Evolutionary conservation across 2,797 vertebrate species (phyloP), one percentile per base, ranked within the genome.

Genomic region (Gila robusta): DNA sequence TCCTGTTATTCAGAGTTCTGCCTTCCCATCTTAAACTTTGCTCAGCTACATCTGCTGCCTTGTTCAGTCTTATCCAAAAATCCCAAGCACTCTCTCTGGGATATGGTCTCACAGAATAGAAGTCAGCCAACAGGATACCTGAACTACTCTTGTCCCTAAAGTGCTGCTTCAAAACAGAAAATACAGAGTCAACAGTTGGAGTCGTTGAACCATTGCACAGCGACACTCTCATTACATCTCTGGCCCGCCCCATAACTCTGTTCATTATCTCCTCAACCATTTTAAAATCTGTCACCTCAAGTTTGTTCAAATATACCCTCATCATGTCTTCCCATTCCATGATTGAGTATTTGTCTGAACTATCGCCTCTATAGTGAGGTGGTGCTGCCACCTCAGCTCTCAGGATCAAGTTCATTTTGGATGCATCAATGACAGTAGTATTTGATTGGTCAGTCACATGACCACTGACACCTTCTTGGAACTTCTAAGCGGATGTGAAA

Each of bases 311-410:
- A 32, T 32, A 90, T 1, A 56, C 47, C 28, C 84, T 52, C 89
- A 90, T 89, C 4, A 89, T 26, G 10, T 89, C 83, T 54, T 87
- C 67, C 89, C 85, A 88, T 47, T 91, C 88, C 37, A 52, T 26
- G 3, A 92, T 37, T 16, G 82, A 72, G 32, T 44, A 82, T 67
- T 89, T 91, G 64, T 91, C 88, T 2, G 88, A 77, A 14, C 62
- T n/a, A 41, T 91, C 87, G 8, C 87, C 89, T 5, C 85, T 85
- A 39, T 91, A 91, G 11, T 74, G 28, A 7, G 87, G 88, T 6
- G 84, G 82, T 62, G 89, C 81, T 64, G 16, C 82, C n/a, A 81
- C 76, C 21, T 90, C 89, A 62, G 87, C 28, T 80, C 87, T 86
- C 3, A 90, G 32, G 23, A 89, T 84, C 14, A 90, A 32, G 54